Base-by-base conservation (phyloP, 2,113 vertebrate genomes). In the Indri indri region DNA sequence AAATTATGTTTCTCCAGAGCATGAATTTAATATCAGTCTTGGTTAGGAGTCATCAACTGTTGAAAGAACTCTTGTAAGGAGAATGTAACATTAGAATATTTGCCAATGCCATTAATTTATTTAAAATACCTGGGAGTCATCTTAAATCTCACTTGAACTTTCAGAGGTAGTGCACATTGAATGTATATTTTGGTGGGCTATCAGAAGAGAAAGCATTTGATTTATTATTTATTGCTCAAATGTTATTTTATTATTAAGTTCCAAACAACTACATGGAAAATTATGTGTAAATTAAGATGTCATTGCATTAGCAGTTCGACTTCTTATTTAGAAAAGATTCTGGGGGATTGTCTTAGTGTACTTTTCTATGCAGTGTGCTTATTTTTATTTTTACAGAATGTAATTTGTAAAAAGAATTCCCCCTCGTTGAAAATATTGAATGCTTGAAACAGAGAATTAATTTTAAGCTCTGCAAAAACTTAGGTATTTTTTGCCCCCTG, bases 81-180 rank as follows among this genome's bases (percentile, higher is more conserved):
- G 92, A 96, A 98, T 98, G 93, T 97, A 98, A 90, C 86, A 95
- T 97, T 95, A 98, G 95, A 95, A 93, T 94, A 98, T 97, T 95
- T 97, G 82, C 88, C 84, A 96, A 96, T 97, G 83, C 50, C 96
- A 97, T 98, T 98, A 97, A 98, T 98, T 98, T 98, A 98, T 96
- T 98, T 97, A 97, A 98, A 98, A 97, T 98, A 98, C 93, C 93
- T 97, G 88, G 32, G 96, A 97, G 97, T 97, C 94, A 93, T 96
- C 97, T 98, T 98, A 98, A 98, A 98, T 98, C 97, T 98, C 82
- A 96, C 85, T 95, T 96, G 95, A 83, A 96, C 85, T 98, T 98
- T 96, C 90, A 96, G 74, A 73, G 87, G 45, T 50, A 96, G 90
- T 97, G 92, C 92, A 96, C 74, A 47, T 66, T 86, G 95, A 96